phyloP scores from a whole-genome alignment of 2,797 vertebrate species.

The Champsocephalus gunnari region DNA sequence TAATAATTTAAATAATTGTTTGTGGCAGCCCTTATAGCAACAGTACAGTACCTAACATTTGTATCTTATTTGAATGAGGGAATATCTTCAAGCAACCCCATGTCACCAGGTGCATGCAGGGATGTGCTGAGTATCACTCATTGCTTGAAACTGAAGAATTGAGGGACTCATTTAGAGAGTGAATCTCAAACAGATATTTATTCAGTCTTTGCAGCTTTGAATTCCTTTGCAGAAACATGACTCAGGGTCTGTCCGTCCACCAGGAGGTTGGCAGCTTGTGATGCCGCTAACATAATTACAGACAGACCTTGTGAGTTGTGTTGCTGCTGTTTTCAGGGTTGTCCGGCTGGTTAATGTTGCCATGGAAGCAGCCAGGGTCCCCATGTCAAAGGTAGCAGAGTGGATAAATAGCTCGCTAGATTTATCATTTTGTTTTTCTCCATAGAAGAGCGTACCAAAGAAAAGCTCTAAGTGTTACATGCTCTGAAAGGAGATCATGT shows the following conservation, averaged over 20 bases:
- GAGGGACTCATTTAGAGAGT: neutral
- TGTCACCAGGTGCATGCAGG: too few species aligned
- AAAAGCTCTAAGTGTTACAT: neutral
- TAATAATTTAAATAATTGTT: too few species aligned
- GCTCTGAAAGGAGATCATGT: neutral
- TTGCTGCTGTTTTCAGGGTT: constrained; percentile 64
- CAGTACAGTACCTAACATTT: too few species aligned
- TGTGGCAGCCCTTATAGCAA: too few species aligned
- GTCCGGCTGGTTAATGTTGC: constrained; percentile 54
- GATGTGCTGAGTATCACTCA: neutral
- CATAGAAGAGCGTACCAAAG: constrained; percentile 18
- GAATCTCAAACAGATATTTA: neutral
- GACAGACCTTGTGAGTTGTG: constrained; percentile 56
- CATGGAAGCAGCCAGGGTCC: constrained; percentile 63
- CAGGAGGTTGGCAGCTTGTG: constrained; percentile 51
- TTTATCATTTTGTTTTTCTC: constrained; percentile 43
- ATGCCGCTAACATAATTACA: constrained; percentile 47
- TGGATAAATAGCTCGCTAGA: constrained; percentile 34
- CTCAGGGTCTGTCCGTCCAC: constrained; percentile 40
- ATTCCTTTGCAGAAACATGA: constrained; percentile 18
- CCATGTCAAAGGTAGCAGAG: constrained; percentile 61
- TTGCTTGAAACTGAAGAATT: neutral
- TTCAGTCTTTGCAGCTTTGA: neutral
- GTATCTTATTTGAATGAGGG: too few species aligned
- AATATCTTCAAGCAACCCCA: too few species aligned